These are phyloP conservation scores for Archilochus colubris DNA, from an alignment of 2,113 vertebrate species.

Conservation along the genomic window DNA sequence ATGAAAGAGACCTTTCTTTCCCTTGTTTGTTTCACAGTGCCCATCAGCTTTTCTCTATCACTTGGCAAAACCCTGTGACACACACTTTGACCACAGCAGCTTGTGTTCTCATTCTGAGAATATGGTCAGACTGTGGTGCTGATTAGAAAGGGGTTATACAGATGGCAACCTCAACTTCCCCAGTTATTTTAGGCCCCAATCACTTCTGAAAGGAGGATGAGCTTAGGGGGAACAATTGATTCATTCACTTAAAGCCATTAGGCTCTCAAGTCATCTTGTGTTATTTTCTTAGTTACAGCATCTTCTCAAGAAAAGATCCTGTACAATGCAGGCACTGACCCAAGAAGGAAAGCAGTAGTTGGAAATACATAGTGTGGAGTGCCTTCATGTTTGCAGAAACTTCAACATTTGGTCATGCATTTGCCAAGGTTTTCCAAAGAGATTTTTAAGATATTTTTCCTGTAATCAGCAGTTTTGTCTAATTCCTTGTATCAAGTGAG, in stretches of 20 bases:
- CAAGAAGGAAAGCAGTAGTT: background rate
- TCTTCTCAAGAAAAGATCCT: background rate
- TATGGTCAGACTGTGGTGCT: background rate
- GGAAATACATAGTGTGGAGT: background rate
- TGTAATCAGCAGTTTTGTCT: background rate
- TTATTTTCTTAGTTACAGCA: background rate
- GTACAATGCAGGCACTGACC: background rate
- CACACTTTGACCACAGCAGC: background rate
- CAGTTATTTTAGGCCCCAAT: background rate
- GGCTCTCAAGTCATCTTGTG: background rate
- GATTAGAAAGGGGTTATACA: background rate
- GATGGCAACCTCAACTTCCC: background rate
- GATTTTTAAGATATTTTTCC: no score
- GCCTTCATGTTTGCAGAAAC: background rate
- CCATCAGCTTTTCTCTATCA: background rate
- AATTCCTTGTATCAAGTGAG: background rate
- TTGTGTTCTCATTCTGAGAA: slow-evolving; percentile 17
- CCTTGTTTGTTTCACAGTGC: background rate
- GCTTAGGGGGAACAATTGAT: background rate
- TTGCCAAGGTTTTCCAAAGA: background rate
- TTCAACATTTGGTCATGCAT: background rate
- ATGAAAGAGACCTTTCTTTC: background rate
- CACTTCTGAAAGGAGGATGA: background rate
- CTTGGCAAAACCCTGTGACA: background rate
- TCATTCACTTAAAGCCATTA: background rate